Percentiles rank a stretch among this genome's conserved stretches.
phyloP scores from a whole-genome alignment of 2,113 vertebrate species.

The Lophotis ruficrista region DNA sequence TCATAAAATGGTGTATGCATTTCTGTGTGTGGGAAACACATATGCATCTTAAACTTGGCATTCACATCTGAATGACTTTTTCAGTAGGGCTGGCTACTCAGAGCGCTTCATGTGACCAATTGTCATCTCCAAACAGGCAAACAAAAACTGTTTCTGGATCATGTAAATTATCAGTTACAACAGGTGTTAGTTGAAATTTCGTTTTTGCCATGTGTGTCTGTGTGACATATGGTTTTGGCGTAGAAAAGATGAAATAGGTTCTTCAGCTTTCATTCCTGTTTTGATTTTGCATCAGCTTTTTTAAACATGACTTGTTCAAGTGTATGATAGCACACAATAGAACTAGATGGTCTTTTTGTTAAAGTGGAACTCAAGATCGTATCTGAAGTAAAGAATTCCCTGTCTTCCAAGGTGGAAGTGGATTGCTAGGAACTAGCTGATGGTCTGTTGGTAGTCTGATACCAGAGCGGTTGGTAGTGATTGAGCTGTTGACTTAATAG shows the following conservation, averaged over 20 bases:
- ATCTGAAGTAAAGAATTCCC: background rate
- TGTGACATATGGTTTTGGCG: background rate
- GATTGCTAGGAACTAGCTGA: background rate
- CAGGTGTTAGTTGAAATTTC: background rate
- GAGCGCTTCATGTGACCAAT: background rate
- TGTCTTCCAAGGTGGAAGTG: background rate
- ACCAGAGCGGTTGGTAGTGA: background rate
- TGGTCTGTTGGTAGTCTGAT: background rate
- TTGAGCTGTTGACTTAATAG: background rate
- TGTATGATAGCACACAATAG: background rate
- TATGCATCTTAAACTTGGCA: background rate
- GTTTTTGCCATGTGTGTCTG: background rate
- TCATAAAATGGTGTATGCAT: background rate
- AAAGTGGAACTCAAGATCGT: background rate
- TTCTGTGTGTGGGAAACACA: background rate
- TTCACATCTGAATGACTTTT: background rate
- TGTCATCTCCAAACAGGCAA: background rate
- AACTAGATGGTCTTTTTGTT: background rate
- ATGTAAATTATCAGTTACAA: background rate
- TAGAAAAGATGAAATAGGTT: background rate
- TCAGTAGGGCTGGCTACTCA: background rate
- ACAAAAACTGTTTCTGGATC: background rate
- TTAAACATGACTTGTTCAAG: background rate
- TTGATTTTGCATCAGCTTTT: background rate
- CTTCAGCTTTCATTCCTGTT: background rate